Conservation (phyloP, 2,113 vertebrate genomes). For the Toxostoma redivivum region DNA sequence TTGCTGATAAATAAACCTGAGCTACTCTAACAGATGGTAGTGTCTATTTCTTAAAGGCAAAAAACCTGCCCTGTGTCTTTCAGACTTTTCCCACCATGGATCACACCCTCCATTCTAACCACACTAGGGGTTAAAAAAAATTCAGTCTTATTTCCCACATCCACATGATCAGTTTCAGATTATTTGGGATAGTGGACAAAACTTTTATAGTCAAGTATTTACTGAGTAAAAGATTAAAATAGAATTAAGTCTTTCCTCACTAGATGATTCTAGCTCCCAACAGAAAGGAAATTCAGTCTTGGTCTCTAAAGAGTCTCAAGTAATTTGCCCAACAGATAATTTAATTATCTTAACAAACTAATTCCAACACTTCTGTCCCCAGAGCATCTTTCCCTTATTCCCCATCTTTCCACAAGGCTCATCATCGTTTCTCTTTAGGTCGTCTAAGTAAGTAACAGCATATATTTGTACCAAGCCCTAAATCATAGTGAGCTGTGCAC, state of each 20-base stretch:
- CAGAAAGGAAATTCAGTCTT: constrained; percentile 36
- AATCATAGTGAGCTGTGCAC: background rate
- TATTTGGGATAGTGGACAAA: background rate
- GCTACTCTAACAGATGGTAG: background rate
- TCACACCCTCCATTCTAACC: background rate
- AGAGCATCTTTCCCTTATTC: constrained; percentile 5
- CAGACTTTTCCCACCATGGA: background rate
- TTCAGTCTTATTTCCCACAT: background rate
- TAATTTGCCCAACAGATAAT: constrained; percentile 43
- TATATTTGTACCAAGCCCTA: background rate
- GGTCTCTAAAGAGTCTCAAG: constrained; percentile 6
- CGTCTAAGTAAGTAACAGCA: background rate
- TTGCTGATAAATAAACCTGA: background rate
- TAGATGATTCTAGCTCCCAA: background rate
- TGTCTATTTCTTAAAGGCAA: background rate
- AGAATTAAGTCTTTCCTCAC: background rate
- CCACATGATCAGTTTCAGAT: background rate
- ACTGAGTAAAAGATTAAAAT: background rate
- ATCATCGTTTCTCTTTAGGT: background rate
- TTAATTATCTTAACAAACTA: constrained; percentile 43
- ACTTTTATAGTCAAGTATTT: background rate
- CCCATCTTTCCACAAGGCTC: background rate
- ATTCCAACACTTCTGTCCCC: constrained; percentile 1
- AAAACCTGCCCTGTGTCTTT: background rate
- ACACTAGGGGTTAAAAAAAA: background rate